Percentiles rank a stretch among this genome's conserved stretches.
Conservation (phyloP, 2,113 vertebrate species). For the Sakesphorus luctuosus region DNA sequence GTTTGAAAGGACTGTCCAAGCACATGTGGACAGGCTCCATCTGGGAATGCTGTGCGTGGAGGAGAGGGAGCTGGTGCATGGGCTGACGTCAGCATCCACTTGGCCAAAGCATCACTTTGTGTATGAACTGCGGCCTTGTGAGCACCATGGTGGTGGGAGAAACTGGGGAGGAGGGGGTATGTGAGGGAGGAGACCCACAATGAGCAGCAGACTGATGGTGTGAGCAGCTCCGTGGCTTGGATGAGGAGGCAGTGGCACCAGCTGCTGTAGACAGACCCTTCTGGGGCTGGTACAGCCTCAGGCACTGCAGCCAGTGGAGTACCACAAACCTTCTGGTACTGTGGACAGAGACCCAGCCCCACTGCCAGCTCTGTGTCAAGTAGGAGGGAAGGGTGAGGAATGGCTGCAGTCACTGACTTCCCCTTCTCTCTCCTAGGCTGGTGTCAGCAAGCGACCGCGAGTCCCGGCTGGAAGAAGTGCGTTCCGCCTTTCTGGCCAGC, state of each 20-base stretch:
- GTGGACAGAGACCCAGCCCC: neutral
- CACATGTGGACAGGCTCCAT: neutral
- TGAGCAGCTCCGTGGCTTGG: neutral
- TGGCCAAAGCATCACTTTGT: neutral
- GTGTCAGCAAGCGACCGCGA: conserved; percentile 81
- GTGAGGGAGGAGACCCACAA: neutral
- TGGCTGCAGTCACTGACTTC: neutral
- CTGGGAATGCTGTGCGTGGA: neutral
- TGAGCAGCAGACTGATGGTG: neutral
- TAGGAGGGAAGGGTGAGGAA: neutral
- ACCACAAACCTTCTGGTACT: accelerated
- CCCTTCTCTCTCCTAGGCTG: conserved; percentile 55
- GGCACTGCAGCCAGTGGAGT: neutral
- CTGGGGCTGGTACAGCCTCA: accelerated
- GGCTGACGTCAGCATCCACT: neutral
- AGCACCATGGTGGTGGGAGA: neutral
- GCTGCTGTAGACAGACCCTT: neutral
- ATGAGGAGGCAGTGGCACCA: neutral
- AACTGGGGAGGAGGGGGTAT: neutral
- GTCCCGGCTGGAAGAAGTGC: conserved; percentile 90
- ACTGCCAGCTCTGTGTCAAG: neutral
- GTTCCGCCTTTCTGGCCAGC: conserved; percentile 88
- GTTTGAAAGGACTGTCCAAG: accelerated
- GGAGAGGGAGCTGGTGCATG: accelerated
- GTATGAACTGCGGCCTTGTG: neutral